Base-by-base conservation (phyloP, 2,797 vertebrate species). In the Melanotaenia trifasciata region DNA sequence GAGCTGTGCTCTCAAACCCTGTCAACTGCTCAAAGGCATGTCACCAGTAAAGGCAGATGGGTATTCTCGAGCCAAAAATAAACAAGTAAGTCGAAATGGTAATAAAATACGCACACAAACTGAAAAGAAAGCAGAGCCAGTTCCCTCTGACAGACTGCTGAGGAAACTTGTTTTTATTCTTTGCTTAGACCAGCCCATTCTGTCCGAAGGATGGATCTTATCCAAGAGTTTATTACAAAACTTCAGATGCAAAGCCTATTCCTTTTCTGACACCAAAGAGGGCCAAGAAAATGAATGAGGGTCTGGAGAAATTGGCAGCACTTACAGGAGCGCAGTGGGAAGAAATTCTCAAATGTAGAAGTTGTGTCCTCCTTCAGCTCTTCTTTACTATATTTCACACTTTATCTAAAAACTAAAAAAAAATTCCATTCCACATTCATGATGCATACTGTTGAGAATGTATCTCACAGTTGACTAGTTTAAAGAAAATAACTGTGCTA, bases 1-100 rank as follows among this genome's bases (percentile, higher is more conserved):
- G 74, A 56, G 72, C 76, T 76, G 69, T 69, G 68, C 86, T 91
- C 85, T 84, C 80, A 83, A 84, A 86, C 76, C 80, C 74, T 75
- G 64, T 92, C 85, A 78, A 72, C 70, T 64, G 63, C 89, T 90
- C 74, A 89, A 85, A 90, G 89, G 81, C 67, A 59, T 87, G 89
- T 92, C 92, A 87, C 84, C 70, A 77, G 92, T 83, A 70, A 90
- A 83, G 80, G 90, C 91, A 94, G 93, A 94, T 93, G 91, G 93
- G 79, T 88, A 72, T 79, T 88, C 69, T 84, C 36, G 47, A 76
- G 84, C 77, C 80, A 81, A 73, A 87, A 88, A 85, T 72, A 87
- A 90, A 87, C 71, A 89, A 81, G 36, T 70, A 65, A 76, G 67
- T 77, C 61, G 45, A 86, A 85, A 80, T 61, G 69, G 69, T 86